Base-by-base conservation (phyloP, 2,888 invertebrate genomes). In the Nomada fucata region DNA sequence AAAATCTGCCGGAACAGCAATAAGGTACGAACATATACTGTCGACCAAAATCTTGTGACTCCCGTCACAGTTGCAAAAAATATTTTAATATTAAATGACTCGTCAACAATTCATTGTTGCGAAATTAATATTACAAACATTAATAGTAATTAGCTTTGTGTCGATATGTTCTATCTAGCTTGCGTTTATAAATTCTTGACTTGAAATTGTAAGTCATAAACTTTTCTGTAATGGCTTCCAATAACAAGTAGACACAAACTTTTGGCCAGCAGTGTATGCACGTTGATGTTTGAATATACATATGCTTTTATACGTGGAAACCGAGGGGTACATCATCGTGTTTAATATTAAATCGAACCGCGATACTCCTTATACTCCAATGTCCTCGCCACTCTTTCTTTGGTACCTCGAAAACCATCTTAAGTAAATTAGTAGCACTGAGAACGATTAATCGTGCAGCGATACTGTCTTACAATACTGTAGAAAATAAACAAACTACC, bases 241-340 rank as follows among this genome's bases (percentile, higher is more conserved):
- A 5, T 36, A 9, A 36, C 36, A 36, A 36, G 36, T 36, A 7
- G 36, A 36, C 36, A 36, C 36, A 36, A 36, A 36, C 7, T 36
- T 36, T 36, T 36, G 36, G 36, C 36, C 36, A 7, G 7, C 36
- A 36, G 36, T 47, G 47, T 47, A 47, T 36, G 36, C 36, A 47
- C 73, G 61, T 75, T 64, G 68, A 53, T 73, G 76, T 78, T 81
- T 84, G 81, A 78, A 82, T 82, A 83, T 47, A 47, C 47, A 47
- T 70, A 83, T 72, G 70, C 65, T 81, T 81, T 77, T 76, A 84
- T 84, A 77, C 75, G 81, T 73, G 68, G 69, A 76, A 84, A 84
- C 77, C 67, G 84, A 85, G 67, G 52, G 69, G 83, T 67, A 80
- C 84, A 84, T 80, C 57, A 42, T 70, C 70, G 36, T 29, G 70